phyloP scores from a whole-genome alignment of 1,140 invertebrate species.

The Euura lappo region DNA sequence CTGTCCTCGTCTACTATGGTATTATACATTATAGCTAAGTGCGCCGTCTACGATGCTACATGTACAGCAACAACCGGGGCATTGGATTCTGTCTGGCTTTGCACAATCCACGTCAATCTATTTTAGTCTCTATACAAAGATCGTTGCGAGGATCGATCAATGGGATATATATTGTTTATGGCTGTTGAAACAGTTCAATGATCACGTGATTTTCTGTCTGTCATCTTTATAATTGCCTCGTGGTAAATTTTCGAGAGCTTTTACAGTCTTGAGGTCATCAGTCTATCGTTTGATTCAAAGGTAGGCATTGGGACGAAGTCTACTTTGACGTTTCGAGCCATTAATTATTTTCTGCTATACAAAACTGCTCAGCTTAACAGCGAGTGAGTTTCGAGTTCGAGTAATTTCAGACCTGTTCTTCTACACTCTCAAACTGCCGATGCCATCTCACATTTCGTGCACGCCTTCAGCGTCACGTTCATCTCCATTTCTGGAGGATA shows the following conservation, averaged over 20 bases:
- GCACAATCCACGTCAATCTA: too few species aligned
- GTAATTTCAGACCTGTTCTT: slow-evolving; percentile 28
- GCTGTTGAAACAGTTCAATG: too few species aligned
- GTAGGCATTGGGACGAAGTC: background rate
- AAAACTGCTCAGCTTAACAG: slow-evolving; percentile 19
- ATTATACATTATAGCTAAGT: background rate
- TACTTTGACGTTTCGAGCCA: background rate
- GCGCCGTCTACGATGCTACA: too few species aligned
- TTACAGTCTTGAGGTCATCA: background rate
- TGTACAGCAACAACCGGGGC: too few species aligned
- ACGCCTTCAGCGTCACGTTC: slow-evolving; percentile 8
- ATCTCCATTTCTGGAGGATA: background rate
- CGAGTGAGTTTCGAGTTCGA: slow-evolving; percentile 19
- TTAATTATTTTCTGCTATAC: slow-evolving; percentile 23
- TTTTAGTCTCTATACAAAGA: too few species aligned
- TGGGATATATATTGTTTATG: too few species aligned
- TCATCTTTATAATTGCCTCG: background rate
- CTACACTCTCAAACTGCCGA: slow-evolving; percentile 5
- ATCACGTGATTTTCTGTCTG: too few species aligned
- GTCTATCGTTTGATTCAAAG: background rate
- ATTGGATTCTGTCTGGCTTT: too few species aligned
- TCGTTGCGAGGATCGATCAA: too few species aligned
- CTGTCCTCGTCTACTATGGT: background rate
- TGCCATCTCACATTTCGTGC: slow-evolving; percentile 29
- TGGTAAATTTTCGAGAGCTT: background rate